Evolutionary conservation across 1,140 invertebrate species (phyloP).

Genomic region (Trichoplusia ni): DNA sequence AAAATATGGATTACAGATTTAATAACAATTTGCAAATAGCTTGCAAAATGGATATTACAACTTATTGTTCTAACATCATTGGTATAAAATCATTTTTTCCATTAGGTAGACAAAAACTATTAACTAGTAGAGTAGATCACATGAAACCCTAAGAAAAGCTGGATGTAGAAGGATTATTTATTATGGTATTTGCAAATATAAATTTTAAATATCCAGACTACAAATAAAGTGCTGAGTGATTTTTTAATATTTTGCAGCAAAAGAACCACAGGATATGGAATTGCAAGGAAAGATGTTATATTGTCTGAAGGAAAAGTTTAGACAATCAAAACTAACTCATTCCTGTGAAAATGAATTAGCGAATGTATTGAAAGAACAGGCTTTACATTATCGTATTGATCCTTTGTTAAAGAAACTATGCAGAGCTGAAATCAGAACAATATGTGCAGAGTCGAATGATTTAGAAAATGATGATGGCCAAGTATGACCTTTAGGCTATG

Average conservation of each 20-base stretch:
- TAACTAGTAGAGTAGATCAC: too few species aligned
- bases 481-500: conserved; percentile 53
- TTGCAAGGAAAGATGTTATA: conserved; percentile 86
- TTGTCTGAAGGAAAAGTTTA: conserved; percentile 90
- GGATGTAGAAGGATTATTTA: too few species aligned
- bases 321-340: conserved; percentile 86
- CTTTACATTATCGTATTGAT: conserved; percentile 93
- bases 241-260: conserved; percentile 53
- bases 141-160: too few species aligned
- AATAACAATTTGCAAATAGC: conserved; percentile 92
- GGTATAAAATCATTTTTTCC: conserved; percentile 72
- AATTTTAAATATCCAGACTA: too few species aligned
- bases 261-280: conserved; percentile 82
- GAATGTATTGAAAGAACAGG: conserved; percentile 91
- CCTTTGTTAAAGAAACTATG: conserved; percentile 91
- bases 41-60: conserved; percentile 89
- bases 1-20: conserved; percentile 95
- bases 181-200: too few species aligned
- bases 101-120: conserved; percentile 11
- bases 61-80: conserved; percentile 86
- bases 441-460: conserved; percentile 82
- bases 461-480: conserved; percentile 82
- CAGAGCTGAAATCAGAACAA: conserved; percentile 85
- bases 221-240: too few species aligned
- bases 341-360: conserved; percentile 92